A percentile compares a stretch with the other conserved stretches of the same genome.
phyloP scores from a whole-genome alignment of 92 coral and sea anemone species.

The Micromussa lordhowensis region DNA sequence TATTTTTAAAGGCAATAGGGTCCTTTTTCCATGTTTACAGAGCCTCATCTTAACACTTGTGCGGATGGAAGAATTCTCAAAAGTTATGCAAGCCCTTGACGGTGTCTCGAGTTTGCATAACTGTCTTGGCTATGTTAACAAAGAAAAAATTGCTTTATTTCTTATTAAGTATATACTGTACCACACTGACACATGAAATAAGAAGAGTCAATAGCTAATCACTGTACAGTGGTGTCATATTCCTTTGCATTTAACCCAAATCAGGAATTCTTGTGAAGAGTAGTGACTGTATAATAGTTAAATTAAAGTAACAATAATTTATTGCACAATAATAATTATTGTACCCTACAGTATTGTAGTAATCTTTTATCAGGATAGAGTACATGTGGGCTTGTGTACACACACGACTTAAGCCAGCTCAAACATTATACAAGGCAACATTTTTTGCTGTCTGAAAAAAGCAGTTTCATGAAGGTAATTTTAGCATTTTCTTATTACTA shows the following conservation, averaged over 20 bases:
- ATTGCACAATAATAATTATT: not conserved
- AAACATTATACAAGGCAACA: not conserved
- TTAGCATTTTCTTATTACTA: not conserved
- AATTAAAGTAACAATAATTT: not conserved
- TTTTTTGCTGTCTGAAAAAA: not conserved
- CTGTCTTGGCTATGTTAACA: too few relatives aligned
- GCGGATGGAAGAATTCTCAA: too few relatives aligned
- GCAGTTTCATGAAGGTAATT: not conserved
- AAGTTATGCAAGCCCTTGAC: too few relatives aligned
- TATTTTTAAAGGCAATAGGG: too few relatives aligned
- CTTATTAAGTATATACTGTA: not conserved
- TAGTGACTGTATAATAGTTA: slow-evolving; percentile 3
- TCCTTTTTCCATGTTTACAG: too few relatives aligned
- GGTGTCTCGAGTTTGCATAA: too few relatives aligned
- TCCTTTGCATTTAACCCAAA: not conserved
- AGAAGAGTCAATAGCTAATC: not conserved
- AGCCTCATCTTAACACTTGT: too few relatives aligned
- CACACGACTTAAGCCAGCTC: not conserved
- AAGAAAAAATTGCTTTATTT: too few relatives aligned
- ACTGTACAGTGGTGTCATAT: not conserved
- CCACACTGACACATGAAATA: not conserved
- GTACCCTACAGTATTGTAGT: too few relatives aligned
- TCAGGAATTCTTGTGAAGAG: not conserved
- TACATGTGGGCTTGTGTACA: not conserved
- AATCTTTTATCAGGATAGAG: too few relatives aligned